phyloP scores from a whole-genome alignment of 1,140 invertebrate species.

The Kradibia gibbosae region DNA sequence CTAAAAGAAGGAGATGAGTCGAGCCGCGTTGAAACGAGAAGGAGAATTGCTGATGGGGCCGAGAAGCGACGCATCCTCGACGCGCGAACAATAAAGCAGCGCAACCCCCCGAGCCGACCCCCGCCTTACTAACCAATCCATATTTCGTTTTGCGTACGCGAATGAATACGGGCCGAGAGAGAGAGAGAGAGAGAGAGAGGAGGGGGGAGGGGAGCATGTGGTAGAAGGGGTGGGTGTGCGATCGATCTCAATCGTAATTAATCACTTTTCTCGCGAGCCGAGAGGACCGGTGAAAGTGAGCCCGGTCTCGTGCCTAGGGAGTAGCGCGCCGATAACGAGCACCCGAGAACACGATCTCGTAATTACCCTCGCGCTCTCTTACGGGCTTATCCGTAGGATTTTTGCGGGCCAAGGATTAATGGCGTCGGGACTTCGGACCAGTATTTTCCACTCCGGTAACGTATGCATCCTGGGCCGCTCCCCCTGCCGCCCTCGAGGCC shows the following conservation, averaged over 20 bases:
- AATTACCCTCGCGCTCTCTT: neutral
- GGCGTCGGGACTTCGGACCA: neutral
- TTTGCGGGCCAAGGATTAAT: neutral
- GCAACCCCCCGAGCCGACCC: neutral
- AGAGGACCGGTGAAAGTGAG: neutral
- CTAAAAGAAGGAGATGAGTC: neutral
- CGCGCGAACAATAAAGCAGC: slow-evolving; percentile 30
- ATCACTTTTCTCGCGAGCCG: slow-evolving; percentile 29
- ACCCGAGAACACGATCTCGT: slow-evolving; percentile 9
- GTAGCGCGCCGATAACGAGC: slow-evolving; percentile 35
- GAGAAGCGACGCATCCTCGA: slow-evolving; percentile 19
- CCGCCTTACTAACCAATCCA: neutral
- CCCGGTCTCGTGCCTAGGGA: neutral
- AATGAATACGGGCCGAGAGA: too few relatives aligned
- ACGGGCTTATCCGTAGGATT: neutral
- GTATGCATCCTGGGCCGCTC: neutral
- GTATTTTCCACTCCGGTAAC: neutral
- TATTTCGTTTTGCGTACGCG: neutral
- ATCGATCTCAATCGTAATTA: slow-evolving; percentile 33
- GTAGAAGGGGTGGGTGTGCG: neutral
- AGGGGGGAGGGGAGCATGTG: neutral
- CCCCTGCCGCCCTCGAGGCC: too few relatives aligned
- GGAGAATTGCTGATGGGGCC: slow-evolving; percentile 38
- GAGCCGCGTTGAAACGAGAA: slow-evolving; percentile 5
- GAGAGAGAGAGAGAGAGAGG: neutral